These are phyloP conservation scores for Tipula confusa DNA, from an alignment of 2,888 invertebrate genomes.

Conservation along the genomic window DNA sequence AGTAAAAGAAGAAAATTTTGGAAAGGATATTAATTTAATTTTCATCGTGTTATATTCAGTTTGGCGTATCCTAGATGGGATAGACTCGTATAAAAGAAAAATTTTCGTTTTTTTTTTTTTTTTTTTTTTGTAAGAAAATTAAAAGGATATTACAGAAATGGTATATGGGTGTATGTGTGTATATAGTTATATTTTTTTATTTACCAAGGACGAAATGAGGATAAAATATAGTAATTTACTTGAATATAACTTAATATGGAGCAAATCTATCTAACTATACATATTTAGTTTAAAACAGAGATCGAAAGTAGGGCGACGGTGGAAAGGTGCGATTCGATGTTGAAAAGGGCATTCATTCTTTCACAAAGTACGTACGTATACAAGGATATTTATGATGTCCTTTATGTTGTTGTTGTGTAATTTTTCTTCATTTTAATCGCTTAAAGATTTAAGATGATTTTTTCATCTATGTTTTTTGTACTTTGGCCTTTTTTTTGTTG, in stretches of 20 bases:
- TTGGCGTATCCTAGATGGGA: not conserved
- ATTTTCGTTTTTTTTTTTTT: too few species aligned
- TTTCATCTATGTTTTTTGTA: not conserved
- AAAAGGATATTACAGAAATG: not conserved
- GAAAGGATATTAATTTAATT: slow-evolving; percentile 12
- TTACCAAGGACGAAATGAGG: not conserved
- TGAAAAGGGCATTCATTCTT: not conserved
- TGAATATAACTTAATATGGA: not conserved
- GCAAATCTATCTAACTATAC: not conserved
- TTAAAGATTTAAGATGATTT: not conserved
- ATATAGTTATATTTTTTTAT: too few species aligned
- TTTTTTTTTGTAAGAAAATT: not conserved
- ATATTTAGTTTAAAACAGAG: not conserved
- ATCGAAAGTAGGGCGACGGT: not conserved
- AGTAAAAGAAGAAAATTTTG: not conserved
- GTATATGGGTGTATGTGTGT: not conserved
- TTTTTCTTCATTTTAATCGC: not conserved
- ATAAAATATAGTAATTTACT: not conserved
- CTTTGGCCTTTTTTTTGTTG: not conserved
- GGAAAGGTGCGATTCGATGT: not conserved
- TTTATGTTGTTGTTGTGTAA: not conserved
- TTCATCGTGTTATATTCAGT: not conserved
- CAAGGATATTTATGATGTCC: not conserved
- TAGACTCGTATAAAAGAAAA: not conserved
- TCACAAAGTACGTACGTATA: not conserved